phyloP scores from a whole-genome alignment of 2,888 invertebrate species.

The Tethea ocularis region DNA sequence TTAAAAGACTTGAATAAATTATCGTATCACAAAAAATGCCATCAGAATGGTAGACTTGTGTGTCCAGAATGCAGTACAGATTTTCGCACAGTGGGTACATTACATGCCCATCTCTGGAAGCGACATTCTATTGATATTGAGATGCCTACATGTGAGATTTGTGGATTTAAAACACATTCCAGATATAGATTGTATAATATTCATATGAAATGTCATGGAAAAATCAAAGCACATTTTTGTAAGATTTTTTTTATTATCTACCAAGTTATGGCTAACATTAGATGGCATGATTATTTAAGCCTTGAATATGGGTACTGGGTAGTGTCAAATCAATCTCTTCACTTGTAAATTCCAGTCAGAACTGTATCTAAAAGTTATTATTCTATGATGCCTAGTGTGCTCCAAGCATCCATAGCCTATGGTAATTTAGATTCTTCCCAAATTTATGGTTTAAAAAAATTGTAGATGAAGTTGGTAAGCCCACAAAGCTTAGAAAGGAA shows the following conservation, averaged over 20 bases:
- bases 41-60: slow-evolving; percentile 72
- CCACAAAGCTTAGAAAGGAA: too few relatives aligned
- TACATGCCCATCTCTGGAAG: slow-evolving; percentile 93
- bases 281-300: too few relatives aligned
- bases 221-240: slow-evolving; percentile 85
- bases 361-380: too few relatives aligned
- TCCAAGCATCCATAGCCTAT: too few relatives aligned
- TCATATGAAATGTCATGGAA: slow-evolving; percentile 90
- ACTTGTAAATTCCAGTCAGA: too few relatives aligned
- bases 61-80: slow-evolving; percentile 87
- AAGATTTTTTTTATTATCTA: slow-evolving; percentile 33
- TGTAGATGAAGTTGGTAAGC: too few relatives aligned
- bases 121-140: slow-evolving; percentile 91
- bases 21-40: slow-evolving; percentile 86
- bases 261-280: too few relatives aligned
- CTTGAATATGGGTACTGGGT: too few relatives aligned
- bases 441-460: too few relatives aligned
- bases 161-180: slow-evolving; percentile 89
- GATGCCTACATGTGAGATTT: slow-evolving; percentile 89
- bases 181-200: slow-evolving; percentile 88
- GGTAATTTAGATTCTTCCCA: too few relatives aligned
- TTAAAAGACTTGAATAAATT: slow-evolving; percentile 84
- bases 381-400: too few relatives aligned
- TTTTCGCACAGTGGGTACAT: slow-evolving; percentile 84
- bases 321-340: too few relatives aligned